Base-by-base conservation (phyloP, 1,140 invertebrate species). In the Papilio xuthus region DNA sequence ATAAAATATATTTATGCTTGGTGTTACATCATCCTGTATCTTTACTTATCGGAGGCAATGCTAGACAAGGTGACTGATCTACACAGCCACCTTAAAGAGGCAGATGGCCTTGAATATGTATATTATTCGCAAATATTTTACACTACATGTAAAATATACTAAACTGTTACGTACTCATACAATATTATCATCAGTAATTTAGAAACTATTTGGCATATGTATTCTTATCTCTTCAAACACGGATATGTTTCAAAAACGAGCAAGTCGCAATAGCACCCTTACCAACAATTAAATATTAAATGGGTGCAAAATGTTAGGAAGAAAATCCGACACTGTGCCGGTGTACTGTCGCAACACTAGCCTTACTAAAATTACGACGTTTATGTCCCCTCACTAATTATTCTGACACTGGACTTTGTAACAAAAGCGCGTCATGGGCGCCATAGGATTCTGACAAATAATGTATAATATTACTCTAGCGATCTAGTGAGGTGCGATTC, bases 71-170 rank as follows among this genome's bases (percentile, higher is more conserved):
- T 42, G 37, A 73, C 23, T 26, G 23, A 60, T 44, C 32, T 47
- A 15, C 71, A 23, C n/a, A 73, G 71, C 23, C 42, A 23, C 71
- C 71, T 26, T 44, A 23, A 73, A 42, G 41, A 44, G 71, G 7
- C 42, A 44, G 41, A 72, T 47, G 71, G 23, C 71, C 71, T 73
- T 47, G 71, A n/a, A 26, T 23, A 26, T 23, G n/a, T 47, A n/a
- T 73, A 15, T 73, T 42, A 72, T 72, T 72, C 70, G 42, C 41
- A 73, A 73, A 73, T 70, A 70, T 47, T 73, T 73, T 73, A 73
- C 20, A 42, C 32, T 28, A 26, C 56, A 60, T 28, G 56, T 26
- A 60, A 60, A 26, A 60, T 60, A 12, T 60, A 60, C 56, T 60
- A 60, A 60, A 12, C 4, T 13, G 23, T 60, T 60, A 56, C 3